phyloP scores from a whole-genome alignment of 2,113 vertebrate genomes.

The Phalacrocorax pelagicus region DNA sequence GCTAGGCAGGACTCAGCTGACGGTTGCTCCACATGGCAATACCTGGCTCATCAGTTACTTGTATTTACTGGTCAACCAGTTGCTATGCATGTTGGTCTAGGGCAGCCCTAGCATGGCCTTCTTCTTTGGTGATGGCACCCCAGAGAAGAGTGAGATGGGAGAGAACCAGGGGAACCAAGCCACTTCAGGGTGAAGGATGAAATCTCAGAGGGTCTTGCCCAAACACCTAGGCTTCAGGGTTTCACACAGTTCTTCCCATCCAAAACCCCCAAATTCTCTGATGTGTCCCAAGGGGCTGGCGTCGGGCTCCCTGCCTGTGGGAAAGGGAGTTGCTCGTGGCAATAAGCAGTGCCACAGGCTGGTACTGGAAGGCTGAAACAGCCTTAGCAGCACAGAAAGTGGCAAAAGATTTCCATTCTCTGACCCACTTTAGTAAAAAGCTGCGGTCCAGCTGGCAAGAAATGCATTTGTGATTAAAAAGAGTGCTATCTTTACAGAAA shows the following conservation, averaged over 20 bases:
- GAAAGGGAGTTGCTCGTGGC: not conserved
- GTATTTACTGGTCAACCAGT: not conserved
- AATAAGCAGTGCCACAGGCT: not conserved
- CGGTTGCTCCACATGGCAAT: not conserved
- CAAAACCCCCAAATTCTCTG: not conserved
- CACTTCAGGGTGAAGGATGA: not conserved
- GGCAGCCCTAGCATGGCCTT: not conserved
- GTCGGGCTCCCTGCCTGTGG: fast-evolving
- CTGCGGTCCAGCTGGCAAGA: not conserved
- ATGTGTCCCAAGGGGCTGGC: not conserved
- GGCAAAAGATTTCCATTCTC: not conserved
- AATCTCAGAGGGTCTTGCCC: not conserved
- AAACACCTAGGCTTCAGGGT: not conserved
- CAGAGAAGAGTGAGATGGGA: not conserved
- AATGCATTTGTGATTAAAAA: not conserved
- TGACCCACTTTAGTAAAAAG: not conserved
- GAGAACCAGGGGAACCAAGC: not conserved
- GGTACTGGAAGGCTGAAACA: not conserved
- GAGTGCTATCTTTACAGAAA: not conserved
- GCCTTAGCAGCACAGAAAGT: not conserved
- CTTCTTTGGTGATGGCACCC: not conserved
- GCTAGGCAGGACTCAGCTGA: not conserved
- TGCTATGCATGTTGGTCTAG: not conserved
- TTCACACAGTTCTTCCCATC: not conserved
- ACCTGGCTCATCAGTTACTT: not conserved